Evolutionary conservation across 1,140 invertebrate species (phyloP).

Genomic region (Euglossa dilemma): DNA sequence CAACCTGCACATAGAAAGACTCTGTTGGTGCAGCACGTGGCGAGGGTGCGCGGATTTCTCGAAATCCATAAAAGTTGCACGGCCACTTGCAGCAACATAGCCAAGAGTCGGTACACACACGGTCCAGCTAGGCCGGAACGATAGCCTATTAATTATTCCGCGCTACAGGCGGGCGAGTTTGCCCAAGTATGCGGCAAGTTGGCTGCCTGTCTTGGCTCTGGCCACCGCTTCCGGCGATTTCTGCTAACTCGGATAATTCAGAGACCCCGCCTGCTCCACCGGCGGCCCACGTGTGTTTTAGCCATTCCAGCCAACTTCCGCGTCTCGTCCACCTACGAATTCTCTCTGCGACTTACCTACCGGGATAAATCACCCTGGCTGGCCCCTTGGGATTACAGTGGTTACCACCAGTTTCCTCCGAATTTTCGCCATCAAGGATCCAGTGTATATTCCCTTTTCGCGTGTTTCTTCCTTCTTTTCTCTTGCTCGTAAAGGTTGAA

Average conservation of each 20-base stretch:
- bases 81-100: background rate
- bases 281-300: conserved; percentile 5
- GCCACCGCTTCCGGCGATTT: conserved; percentile 21
- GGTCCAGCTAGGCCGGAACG: background rate
- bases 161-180: conserved; percentile 9
- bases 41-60: background rate
- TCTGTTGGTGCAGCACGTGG: too few relatives aligned
- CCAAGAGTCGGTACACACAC: background rate
- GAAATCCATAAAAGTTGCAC: conserved; percentile 10
- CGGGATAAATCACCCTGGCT: background rate
- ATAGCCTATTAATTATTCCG: conserved; percentile 40
- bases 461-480: too few relatives aligned
- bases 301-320: background rate
- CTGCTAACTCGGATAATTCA: conserved; percentile 47
- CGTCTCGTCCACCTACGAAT: conserved; percentile 14
- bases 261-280: background rate
- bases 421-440: background rate
- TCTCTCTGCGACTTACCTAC: too few relatives aligned
- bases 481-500: too few relatives aligned
- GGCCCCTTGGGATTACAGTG: background rate
- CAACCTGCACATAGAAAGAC: background rate
- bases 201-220: background rate
- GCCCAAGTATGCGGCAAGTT: conserved; percentile 13
- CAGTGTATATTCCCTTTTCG: too few relatives aligned
- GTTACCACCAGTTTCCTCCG: background rate